A percentile compares a stretch with the other conserved stretches of the same genome.
phyloP scores from a whole-genome alignment of 2,113 vertebrate genomes.

The Engraulis encrasicolus region DNA sequence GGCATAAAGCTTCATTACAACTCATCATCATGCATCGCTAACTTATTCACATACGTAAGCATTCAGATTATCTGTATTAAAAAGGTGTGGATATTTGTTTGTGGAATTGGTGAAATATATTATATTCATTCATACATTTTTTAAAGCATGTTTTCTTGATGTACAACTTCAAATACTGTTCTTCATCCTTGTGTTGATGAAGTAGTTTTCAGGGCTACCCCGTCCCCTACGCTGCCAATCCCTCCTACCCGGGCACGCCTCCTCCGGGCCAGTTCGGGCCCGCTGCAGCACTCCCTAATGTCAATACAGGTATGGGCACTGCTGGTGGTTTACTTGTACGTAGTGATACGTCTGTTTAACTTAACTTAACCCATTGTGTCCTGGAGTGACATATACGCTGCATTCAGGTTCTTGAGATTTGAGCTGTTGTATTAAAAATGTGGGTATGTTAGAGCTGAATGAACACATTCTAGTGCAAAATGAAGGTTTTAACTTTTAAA shows the following conservation, averaged over 20 bases:
- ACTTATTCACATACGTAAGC: background rate
- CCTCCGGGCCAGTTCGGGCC: slow-evolving; percentile 83
- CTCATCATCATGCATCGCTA: background rate
- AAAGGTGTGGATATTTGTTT: background rate
- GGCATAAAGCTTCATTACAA: background rate
- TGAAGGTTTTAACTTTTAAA: too few relatives aligned
- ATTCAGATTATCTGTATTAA: background rate
- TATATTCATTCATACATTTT: too few relatives aligned
- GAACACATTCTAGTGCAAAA: too few relatives aligned
- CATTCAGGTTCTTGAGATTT: too few relatives aligned
- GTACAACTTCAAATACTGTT: background rate
- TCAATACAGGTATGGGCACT: slow-evolving; percentile 76
- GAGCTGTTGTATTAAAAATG: too few relatives aligned
- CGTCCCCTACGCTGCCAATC: slow-evolving; percentile 83
- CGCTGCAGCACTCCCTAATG: slow-evolving; percentile 82
- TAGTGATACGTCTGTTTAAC: background rate
- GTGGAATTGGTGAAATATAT: background rate
- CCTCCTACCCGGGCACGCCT: slow-evolving; percentile 84
- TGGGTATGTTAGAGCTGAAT: too few relatives aligned
- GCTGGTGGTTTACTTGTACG: background rate
- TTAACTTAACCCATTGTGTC: too few relatives aligned
- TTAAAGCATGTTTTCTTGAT: background rate
- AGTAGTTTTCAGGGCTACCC: slow-evolving; percentile 88
- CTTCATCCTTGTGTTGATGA: slow-evolving; percentile 38
- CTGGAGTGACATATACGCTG: too few relatives aligned